Percentiles rank a stretch among this genome's conserved stretches.
These are phyloP conservation scores for Urosaurus nigricauda DNA, from an alignment of 2,797 vertebrate species.

Conservation along the genomic window DNA sequence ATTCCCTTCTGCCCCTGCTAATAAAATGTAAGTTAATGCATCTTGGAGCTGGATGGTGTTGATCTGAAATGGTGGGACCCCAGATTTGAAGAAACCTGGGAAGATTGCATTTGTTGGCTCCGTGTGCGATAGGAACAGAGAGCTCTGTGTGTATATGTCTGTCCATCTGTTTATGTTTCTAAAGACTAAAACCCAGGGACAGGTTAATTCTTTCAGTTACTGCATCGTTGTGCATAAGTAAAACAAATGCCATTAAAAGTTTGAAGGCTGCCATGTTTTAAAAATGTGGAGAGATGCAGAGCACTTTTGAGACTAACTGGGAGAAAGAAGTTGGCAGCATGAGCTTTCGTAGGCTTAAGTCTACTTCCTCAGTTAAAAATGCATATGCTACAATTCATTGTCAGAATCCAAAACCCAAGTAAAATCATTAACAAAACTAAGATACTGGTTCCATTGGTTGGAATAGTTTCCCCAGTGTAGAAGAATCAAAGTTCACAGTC, in stretches of 20 bases:
- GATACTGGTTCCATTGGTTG: no score
- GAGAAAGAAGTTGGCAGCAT: no score
- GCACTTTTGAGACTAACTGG: no score
- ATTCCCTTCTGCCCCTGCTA: constrained; percentile 40
- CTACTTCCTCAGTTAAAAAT: no score
- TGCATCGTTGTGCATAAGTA: neutral
- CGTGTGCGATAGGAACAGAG: neutral
- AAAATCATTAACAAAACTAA: no score
- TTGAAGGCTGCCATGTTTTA: no score
- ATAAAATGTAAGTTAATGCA: constrained; percentile 62
- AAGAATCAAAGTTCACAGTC: no score
- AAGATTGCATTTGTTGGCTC: constrained; percentile 29
- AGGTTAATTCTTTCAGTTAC: neutral
- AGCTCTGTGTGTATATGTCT: constrained; percentile 4
- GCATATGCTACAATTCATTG: no score
- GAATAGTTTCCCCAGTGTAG: no score
- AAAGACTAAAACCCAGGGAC: neutral
- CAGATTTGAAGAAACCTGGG: neutral
- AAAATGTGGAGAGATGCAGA: no score
- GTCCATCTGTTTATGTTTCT: neutral
- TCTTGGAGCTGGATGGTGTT: constrained; percentile 48
- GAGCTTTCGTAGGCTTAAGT: no score
- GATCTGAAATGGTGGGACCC: constrained; percentile 46
- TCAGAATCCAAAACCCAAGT: no score
- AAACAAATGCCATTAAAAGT: neutral